phyloP scores from a whole-genome alignment of 2,888 invertebrate genomes.

The Folsomia manolachei region DNA sequence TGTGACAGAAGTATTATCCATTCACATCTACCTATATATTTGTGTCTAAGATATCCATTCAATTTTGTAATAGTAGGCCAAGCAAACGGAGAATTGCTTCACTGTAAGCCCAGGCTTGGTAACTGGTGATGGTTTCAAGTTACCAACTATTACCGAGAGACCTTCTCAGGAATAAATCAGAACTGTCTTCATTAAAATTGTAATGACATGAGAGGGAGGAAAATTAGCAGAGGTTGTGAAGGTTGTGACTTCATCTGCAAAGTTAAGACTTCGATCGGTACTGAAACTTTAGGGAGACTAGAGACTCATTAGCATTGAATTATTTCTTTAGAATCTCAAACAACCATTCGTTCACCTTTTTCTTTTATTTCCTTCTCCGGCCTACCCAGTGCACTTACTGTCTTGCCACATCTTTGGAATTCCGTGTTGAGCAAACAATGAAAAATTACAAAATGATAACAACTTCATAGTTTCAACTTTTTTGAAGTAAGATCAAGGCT shows the following conservation, averaged over 20 bases:
- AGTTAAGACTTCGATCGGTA: background rate
- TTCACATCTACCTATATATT: too few species aligned
- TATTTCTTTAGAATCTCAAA: background rate
- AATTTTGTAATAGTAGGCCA: too few species aligned
- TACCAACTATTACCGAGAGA: too few species aligned
- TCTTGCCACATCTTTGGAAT: background rate
- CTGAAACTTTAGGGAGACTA: background rate
- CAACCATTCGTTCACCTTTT: background rate
- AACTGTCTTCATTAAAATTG: slow-evolving; percentile 46
- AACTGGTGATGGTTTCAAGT: background rate
- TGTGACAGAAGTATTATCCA: background rate
- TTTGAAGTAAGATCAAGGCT: background rate
- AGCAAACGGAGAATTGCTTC: too few species aligned
- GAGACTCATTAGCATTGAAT: slow-evolving; percentile 20
- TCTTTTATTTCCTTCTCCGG: too few species aligned
- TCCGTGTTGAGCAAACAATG: slow-evolving; percentile 28
- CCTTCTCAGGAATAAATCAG: slow-evolving; percentile 34
- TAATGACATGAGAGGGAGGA: slow-evolving; percentile 43
- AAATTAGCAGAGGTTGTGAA: slow-evolving; percentile 29
- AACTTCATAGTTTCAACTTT: background rate
- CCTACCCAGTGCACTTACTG: background rate
- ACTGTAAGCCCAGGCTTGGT: too few species aligned
- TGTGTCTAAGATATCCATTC: too few species aligned
- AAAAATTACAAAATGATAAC: slow-evolving; percentile 38
- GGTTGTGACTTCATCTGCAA: background rate